Percentiles rank a stretch among this genome's conserved stretches.
phyloP scores from a whole-genome alignment of 2,888 invertebrate species.

The Rotaria macrura region DNA sequence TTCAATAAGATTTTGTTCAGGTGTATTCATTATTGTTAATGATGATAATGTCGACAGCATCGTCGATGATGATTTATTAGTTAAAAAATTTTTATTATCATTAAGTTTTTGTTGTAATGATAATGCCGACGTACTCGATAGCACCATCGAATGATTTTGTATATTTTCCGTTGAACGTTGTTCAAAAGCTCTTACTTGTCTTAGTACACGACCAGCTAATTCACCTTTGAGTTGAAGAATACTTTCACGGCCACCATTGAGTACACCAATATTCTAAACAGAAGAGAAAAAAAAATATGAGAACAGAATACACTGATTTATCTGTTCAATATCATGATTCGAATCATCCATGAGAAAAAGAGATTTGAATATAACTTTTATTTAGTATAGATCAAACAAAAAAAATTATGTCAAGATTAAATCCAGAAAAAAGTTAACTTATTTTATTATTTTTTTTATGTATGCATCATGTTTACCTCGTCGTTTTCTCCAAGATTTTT shows the following conservation, averaged over 20 bases:
- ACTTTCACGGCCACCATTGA: conserved; percentile 19
- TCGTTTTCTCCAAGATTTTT: neutral
- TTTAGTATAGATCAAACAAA: neutral
- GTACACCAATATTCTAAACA: neutral
- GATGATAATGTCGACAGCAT: neutral
- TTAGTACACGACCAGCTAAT: neutral
- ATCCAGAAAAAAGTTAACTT: neutral
- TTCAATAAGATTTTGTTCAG: neutral
- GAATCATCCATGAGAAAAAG: neutral
- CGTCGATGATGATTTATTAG: neutral
- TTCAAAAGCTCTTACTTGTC: conserved; percentile 20
- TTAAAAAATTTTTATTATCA: neutral
- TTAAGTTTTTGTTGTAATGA: neutral
- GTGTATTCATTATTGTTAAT: neutral
- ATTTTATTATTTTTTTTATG: too few species aligned
- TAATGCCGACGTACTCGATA: neutral
- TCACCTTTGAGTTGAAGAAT: conserved; percentile 8
- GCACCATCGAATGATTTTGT: neutral
- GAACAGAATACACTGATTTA: neutral
- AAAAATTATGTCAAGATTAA: neutral
- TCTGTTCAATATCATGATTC: neutral
- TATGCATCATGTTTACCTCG: neutral
- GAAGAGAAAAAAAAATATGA: neutral
- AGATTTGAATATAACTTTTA: neutral
- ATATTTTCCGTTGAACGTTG: neutral